A percentile compares a stretch with the other conserved stretches of the same genome.
These are phyloP conservation scores for Alitta virens DNA, from an alignment of 2,888 invertebrate genomes.

Conservation along the genomic window DNA sequence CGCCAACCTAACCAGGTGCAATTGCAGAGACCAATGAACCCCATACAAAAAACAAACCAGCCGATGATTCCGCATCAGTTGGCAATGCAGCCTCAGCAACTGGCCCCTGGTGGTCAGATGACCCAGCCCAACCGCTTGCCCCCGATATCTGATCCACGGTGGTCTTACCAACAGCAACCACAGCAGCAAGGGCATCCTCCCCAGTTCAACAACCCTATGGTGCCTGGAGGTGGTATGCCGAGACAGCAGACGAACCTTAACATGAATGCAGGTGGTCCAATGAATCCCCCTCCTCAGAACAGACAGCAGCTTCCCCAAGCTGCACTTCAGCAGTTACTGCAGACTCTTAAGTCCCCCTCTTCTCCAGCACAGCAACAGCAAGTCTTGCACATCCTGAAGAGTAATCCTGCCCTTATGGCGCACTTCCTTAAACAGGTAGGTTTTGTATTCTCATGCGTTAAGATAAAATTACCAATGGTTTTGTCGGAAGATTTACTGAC, in stretches of 20 bases:
- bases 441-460: too few relatives aligned
- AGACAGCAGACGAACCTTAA: background rate
- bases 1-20: background rate
- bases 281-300: conserved; percentile 6
- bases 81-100: conserved; percentile 20
- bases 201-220: background rate
- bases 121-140: conserved; percentile 20
- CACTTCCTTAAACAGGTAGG: conserved; percentile 88
- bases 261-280: background rate
- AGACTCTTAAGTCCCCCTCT: conserved; percentile 83
- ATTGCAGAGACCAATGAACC: background rate
- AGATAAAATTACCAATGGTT: too few relatives aligned
- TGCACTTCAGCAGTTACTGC: conserved; percentile 70
- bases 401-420: conserved; percentile 92
- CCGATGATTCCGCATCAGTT: conserved; percentile 4
- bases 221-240: background rate
- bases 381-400: conserved; percentile 81
- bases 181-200: conserved; percentile 38
- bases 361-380: conserved; percentile 90
- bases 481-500: too few relatives aligned
- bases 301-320: conserved; percentile 55
- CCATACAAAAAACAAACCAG: background rate
- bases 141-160: conserved; percentile 31
- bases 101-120: conserved; percentile 14
- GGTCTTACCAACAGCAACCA: conserved; percentile 35